phyloP scores from a whole-genome alignment of 2,888 invertebrate species.

The Xestia xanthographa region DNA sequence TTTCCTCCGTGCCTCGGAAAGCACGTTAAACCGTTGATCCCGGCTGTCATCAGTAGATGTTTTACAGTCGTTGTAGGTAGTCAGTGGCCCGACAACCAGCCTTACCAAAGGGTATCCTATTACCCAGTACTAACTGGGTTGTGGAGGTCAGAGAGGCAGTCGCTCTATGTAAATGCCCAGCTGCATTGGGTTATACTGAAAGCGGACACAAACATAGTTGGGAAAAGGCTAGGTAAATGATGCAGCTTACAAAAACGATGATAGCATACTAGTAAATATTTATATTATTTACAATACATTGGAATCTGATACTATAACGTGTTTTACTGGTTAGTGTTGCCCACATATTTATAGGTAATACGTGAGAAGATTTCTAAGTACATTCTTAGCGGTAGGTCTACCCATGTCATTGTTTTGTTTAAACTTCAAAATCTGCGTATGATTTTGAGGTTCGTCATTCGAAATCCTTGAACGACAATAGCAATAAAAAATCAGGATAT shows the following conservation, averaged over 20 bases:
- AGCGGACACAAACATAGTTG: too few species aligned
- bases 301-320: conserved; percentile 7
- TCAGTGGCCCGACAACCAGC: too few species aligned
- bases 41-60: too few species aligned
- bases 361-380: conserved; percentile 43
- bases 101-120: too few species aligned
- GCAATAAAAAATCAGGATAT: background rate
- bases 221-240: too few species aligned
- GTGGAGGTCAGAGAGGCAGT: too few species aligned
- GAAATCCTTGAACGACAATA: conserved; percentile 32
- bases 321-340: conserved; percentile 14
- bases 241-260: background rate
- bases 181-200: too few species aligned
- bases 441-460: conserved; percentile 17
- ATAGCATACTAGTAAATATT: conserved; percentile 9
- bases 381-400: conserved; percentile 45
- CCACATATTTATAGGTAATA: conserved; percentile 34
- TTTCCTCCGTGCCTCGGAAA: too few species aligned
- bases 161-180: too few species aligned
- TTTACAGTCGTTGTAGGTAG: too few species aligned
- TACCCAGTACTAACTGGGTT: too few species aligned
- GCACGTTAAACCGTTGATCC: too few species aligned
- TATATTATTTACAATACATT: conserved; percentile 3
- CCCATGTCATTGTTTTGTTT: conserved; percentile 44
- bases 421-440: conserved; percentile 24